Conservation (phyloP, 2,113 vertebrate species). For the Rhizomys pruinosus region DNA sequence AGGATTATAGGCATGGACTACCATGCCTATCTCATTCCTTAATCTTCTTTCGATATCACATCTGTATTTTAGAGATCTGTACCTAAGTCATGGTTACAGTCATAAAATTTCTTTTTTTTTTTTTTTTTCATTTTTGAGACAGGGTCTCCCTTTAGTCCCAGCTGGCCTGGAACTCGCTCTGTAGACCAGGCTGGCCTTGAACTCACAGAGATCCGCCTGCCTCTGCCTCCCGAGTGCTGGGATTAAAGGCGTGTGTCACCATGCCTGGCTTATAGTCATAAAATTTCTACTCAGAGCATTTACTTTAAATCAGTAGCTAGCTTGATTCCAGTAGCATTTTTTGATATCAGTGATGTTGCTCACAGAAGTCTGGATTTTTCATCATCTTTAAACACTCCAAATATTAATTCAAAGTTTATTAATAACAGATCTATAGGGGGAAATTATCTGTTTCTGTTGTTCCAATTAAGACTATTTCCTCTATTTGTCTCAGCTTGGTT, state of each 20-base stretch:
- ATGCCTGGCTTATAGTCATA: background rate
- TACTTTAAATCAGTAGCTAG: conserved; percentile 24
- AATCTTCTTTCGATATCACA: conserved; percentile 72
- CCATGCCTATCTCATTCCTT: conserved; percentile 26
- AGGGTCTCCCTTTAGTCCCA: no score
- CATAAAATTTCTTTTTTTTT: conserved; percentile 38
- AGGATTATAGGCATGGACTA: background rate
- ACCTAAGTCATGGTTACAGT: background rate
- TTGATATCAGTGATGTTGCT: conserved; percentile 41
- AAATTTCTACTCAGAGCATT: conserved; percentile 48
- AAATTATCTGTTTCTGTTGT: background rate
- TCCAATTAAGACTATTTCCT: conserved; percentile 2
- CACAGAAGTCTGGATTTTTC: conserved; percentile 29
- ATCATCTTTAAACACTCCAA: conserved; percentile 21
- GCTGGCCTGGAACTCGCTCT: no score
- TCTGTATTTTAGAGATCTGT: conserved; percentile 44
- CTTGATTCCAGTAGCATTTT: background rate
- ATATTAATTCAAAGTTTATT: conserved; percentile 46
- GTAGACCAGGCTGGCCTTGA: no score
- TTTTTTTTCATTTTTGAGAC: no score
- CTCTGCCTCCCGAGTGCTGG: no score
- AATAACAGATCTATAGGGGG: background rate
- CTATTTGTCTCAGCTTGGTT: conserved; percentile 24
- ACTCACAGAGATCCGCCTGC: no score
- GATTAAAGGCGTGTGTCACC: no score